Evolutionary conservation across 2,113 vertebrate genomes (phyloP).

Genomic region (Thymallus thymallus): DNA sequence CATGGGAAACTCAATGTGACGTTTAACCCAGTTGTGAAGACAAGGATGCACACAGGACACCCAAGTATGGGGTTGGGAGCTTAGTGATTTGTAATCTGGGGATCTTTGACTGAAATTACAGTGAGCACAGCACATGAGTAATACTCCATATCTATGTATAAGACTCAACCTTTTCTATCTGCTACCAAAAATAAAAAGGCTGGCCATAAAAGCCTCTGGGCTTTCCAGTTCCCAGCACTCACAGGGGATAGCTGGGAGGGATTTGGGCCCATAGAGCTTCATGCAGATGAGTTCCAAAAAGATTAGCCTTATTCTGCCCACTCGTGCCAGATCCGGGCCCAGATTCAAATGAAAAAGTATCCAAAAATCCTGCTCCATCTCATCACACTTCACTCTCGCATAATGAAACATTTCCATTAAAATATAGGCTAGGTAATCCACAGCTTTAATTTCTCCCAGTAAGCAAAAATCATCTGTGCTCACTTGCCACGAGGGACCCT

Average conservation of each 20-base stretch:
- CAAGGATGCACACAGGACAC: not conserved
- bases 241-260: no score
- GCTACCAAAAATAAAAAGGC: no score
- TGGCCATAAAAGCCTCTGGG: no score
- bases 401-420: conserved; percentile 20
- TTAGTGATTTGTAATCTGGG: not conserved
- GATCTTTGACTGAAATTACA: not conserved
- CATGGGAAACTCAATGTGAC: not conserved
- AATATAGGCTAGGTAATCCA: not conserved
- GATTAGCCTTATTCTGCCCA: no score
- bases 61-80: not conserved
- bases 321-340: not conserved
- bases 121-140: conserved; percentile 8
- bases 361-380: not conserved
- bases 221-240: no score
- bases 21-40: not conserved
- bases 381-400: conserved; percentile 2
- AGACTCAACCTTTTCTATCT: no score
- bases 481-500: conserved; percentile 4
- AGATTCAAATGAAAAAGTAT: not conserved
- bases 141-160: no score
- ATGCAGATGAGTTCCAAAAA: no score
- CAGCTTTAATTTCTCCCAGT: conserved; percentile 7
- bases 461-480: conserved; percentile 28
- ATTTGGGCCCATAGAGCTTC: no score